Percentiles rank a stretch among this genome's conserved stretches.
Conservation (phyloP, 2,113 vertebrate genomes). For the Tyrannus savana region DNA sequence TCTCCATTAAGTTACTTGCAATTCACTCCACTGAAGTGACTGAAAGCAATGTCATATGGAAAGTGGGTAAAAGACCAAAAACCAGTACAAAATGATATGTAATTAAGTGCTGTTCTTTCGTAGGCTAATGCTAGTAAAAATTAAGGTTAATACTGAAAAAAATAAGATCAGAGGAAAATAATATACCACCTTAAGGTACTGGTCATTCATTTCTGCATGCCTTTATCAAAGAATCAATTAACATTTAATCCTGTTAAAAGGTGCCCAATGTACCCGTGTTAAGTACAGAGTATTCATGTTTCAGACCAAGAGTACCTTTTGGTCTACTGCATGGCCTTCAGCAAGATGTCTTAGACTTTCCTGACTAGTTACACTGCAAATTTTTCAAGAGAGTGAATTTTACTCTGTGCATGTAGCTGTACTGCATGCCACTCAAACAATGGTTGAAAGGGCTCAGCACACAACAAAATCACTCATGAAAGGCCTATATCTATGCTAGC, state of each 20-base stretch:
- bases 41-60: background rate
- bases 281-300: background rate
- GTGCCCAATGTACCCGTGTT: fast-evolving
- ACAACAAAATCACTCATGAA: fast-evolving
- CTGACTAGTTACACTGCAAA: background rate
- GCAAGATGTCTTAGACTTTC: background rate
- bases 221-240: background rate
- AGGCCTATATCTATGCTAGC: background rate
- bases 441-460: background rate
- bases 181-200: background rate
- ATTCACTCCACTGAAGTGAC: background rate
- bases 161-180: background rate
- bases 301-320: background rate
- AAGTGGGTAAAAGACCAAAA: background rate
- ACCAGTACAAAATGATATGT: background rate
- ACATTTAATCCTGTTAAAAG: background rate
- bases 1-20: background rate
- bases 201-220: background rate
- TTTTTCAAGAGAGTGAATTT: background rate
- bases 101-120: background rate
- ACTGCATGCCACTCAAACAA: background rate
- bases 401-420: background rate
- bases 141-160: background rate
- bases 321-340: background rate
- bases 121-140: background rate